Evolutionary conservation across 64 coral and sea anemone genomes (phyloP).

Genomic region (Acropora yongei): DNA sequence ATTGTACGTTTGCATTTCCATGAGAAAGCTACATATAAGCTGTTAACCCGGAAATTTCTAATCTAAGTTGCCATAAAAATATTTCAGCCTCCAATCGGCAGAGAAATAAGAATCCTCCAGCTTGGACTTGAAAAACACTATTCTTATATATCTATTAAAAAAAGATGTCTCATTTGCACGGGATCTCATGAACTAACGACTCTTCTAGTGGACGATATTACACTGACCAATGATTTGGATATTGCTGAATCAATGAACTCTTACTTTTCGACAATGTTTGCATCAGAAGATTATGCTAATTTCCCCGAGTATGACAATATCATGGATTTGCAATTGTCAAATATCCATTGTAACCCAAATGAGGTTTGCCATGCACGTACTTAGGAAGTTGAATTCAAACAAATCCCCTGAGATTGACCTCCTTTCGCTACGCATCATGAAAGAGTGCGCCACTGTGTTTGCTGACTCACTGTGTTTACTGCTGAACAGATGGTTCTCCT

Average conservation of each 20-base stretch:
- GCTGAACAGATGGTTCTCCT: no score
- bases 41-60: no score
- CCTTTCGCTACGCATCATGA: conserved; percentile 3
- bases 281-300: conserved; percentile 62
- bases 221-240: conserved; percentile 19
- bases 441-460: no score
- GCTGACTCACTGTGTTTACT: no score
- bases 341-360: conserved; percentile 37
- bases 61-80: no score
- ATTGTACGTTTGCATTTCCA: no score
- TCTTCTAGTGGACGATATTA: conserved; percentile 39
- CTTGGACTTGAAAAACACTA: no score
- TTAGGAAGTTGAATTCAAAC: background rate
- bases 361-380: background rate
- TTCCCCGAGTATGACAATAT: conserved; percentile 32
- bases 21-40: no score
- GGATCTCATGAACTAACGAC: conserved; percentile 44
- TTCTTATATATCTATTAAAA: no score
- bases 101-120: no score
- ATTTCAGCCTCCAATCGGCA: no score
- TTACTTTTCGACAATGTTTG: conserved; percentile 67
- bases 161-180: conserved; percentile 32
- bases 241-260: conserved; percentile 17
- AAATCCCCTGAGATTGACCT: conserved; percentile 71
- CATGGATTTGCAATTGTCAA: conserved; percentile 27